Conservation (phyloP, 92 coral and sea anemone species). For the Parazoanthus darwini region DNA sequence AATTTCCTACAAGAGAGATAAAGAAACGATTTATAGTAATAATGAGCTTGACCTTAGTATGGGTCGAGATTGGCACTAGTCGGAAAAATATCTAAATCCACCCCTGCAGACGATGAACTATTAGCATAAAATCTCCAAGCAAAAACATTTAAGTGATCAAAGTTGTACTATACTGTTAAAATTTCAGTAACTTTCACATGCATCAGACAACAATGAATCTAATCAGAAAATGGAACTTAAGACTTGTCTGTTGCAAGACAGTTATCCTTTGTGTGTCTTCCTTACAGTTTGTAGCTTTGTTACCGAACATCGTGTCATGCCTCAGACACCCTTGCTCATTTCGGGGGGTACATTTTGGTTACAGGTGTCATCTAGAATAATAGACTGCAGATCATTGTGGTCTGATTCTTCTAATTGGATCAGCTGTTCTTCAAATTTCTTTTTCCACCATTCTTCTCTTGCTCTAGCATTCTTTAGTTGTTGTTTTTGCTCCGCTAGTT, state of each 20-base stretch:
- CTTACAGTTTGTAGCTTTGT: slow-evolving; percentile 61
- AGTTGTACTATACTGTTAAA: no score
- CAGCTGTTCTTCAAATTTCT: neutral
- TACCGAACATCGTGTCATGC: slow-evolving; percentile 72
- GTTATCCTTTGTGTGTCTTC: neutral
- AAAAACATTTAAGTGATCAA: no score
- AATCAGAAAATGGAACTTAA: no score
- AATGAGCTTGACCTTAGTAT: no score
- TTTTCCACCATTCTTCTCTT: neutral
- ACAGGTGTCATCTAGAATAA: neutral
- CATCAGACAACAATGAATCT: no score
- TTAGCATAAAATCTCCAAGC: no score
- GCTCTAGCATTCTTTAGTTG: neutral
- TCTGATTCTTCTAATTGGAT: neutral
- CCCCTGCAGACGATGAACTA: no score
- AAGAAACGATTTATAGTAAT: no score
- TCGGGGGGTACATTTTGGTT: neutral
- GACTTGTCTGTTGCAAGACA: neutral
- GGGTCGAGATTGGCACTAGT: no score
- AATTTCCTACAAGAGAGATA: no score
- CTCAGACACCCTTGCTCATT: slow-evolving; percentile 87
- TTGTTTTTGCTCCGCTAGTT: slow-evolving; percentile 1
- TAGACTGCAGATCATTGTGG: slow-evolving; percentile 1
- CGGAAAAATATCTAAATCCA: no score
- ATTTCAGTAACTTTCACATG: no score